phyloP scores from a whole-genome alignment of 2,888 invertebrate species.

The Gymnocheta viridis region DNA sequence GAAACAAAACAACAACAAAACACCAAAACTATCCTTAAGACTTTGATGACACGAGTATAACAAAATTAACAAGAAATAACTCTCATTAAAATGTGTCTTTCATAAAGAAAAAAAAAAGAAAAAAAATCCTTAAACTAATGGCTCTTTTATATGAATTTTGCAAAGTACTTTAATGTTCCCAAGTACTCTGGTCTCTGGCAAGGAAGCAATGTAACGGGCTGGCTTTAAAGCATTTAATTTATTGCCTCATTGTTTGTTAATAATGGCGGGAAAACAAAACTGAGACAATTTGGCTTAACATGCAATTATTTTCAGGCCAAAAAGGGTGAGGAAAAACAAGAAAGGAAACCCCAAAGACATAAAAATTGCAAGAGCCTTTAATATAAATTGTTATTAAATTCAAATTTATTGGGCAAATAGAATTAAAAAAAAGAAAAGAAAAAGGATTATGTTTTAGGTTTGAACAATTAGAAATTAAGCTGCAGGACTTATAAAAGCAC shows the following conservation, averaged over 20 bases:
- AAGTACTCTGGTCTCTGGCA: background rate
- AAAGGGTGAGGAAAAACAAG: background rate
- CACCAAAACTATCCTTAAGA: slow-evolving; percentile 1
- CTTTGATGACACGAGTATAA: background rate
- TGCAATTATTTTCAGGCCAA: slow-evolving; percentile 44
- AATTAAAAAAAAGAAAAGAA: background rate
- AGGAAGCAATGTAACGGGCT: background rate
- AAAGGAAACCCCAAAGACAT: background rate
- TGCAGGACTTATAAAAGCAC: background rate
- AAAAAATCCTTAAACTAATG: background rate
- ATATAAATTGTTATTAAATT: slow-evolving; percentile 6
- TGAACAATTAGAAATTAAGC: background rate
- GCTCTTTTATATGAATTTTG: background rate
- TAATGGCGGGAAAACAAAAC: slow-evolving; percentile 44
- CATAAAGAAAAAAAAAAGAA: background rate
- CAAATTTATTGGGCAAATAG: slow-evolving; percentile 35
- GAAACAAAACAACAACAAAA: background rate
- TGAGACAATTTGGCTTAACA: slow-evolving; percentile 29
- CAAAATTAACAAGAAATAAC: background rate
- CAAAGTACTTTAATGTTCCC: background rate
- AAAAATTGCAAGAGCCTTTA: slow-evolving; percentile 1
- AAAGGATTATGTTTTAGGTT: background rate
- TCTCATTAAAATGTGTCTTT: slow-evolving; percentile 24
- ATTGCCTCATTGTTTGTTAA: slow-evolving; percentile 41
- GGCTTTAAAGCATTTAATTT: slow-evolving; percentile 29